Conservation (phyloP, 1,140 invertebrate species). For the Atta cephalotes region DNA sequence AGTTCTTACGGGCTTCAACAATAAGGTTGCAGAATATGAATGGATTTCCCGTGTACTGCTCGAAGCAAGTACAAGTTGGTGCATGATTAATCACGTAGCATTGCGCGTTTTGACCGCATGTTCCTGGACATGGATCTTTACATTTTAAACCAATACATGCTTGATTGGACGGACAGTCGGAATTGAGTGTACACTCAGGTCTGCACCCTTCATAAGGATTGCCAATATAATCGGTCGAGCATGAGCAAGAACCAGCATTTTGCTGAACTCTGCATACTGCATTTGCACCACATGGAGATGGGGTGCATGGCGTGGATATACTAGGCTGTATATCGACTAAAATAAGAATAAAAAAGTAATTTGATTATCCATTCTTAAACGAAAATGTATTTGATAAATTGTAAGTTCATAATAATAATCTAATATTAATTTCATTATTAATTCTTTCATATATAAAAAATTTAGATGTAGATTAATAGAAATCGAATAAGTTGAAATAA, state of each 20-base stretch:
- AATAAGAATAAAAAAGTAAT: slow-evolving; percentile 29
- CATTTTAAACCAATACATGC: slow-evolving; percentile 92
- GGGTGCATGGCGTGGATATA: slow-evolving; percentile 81
- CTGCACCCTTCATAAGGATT: slow-evolving; percentile 88
- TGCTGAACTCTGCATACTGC: slow-evolving; percentile 86
- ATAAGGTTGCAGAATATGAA: slow-evolving; percentile 83
- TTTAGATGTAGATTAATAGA: not conserved
- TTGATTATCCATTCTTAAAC: slow-evolving; percentile 4
- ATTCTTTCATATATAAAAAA: slow-evolving; percentile 2
- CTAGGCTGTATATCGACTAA: slow-evolving; percentile 56
- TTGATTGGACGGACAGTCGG: slow-evolving; percentile 89
- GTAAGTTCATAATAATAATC: not conserved
- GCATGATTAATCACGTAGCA: slow-evolving; percentile 84
- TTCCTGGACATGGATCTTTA: slow-evolving; percentile 90
- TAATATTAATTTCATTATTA: not conserved
- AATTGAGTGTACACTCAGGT: slow-evolving; percentile 91
- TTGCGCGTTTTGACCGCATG: slow-evolving; percentile 84
- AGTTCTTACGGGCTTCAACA: slow-evolving; percentile 61
- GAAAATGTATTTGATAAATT: not conserved
- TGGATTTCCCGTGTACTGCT: slow-evolving; percentile 90
- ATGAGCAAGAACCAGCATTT: slow-evolving; percentile 88
- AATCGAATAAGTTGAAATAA: not conserved
- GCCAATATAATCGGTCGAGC: slow-evolving; percentile 81
- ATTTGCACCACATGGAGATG: slow-evolving; percentile 89
- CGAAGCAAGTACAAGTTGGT: slow-evolving; percentile 85